Percentiles rank a stretch among this genome's conserved stretches.
Evolutionary conservation across 2,113 vertebrate species (phyloP).

Genomic region (Tupaia tana): DNA sequence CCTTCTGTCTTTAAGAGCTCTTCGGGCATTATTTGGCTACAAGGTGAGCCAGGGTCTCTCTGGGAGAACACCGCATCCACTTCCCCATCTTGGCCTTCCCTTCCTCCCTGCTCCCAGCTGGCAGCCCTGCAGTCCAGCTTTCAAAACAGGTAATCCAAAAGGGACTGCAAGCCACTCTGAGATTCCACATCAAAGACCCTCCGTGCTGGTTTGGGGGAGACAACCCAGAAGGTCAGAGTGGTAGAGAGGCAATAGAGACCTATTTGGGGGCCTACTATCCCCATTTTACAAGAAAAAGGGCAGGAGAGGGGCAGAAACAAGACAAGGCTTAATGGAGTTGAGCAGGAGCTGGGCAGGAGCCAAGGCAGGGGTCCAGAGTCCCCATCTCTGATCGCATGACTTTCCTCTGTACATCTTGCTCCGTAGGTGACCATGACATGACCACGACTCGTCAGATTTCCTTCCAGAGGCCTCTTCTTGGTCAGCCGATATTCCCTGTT

Average conservation of each 20-base stretch:
- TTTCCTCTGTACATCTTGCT: background rate
- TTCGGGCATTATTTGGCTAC: background rate
- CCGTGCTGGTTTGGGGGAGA: background rate
- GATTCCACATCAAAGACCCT: background rate
- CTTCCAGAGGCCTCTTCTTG: constrained; percentile 67
- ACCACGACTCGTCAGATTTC: constrained; percentile 79
- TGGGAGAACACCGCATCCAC: background rate
- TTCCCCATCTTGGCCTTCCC: background rate
- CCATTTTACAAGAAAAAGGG: background rate
- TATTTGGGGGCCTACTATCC: background rate
- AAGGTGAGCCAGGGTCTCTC: background rate
- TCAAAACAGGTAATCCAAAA: background rate
- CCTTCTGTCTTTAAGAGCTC: background rate
- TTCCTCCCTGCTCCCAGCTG: background rate
- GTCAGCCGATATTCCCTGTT: constrained; percentile 39
- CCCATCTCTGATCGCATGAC: background rate
- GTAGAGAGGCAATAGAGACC: background rate
- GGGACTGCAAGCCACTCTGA: background rate
- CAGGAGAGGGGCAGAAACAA: background rate
- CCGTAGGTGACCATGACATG: constrained; percentile 73
- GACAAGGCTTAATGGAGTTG: background rate
- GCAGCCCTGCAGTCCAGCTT: background rate
- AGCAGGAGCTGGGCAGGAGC: background rate
- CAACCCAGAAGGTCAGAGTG: background rate
- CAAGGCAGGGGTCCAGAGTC: background rate